These are phyloP conservation scores for Caradrina kadenii DNA, from an alignment of 2,888 invertebrate species.

Conservation along the genomic window DNA sequence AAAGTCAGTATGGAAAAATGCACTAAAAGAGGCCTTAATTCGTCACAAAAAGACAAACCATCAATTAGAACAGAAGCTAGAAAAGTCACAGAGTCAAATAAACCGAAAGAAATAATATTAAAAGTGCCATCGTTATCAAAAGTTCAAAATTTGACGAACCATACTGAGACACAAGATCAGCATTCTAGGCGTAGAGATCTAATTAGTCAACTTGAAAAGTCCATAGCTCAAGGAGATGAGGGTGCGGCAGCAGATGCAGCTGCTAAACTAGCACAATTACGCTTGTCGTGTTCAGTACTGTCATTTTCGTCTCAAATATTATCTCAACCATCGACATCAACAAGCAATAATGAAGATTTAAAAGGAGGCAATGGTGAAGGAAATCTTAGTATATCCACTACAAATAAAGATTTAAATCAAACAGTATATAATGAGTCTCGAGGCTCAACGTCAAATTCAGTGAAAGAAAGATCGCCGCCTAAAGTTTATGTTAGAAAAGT, in stretches of 20 bases:
- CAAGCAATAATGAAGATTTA: slow-evolving; percentile 27
- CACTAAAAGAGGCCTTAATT: slow-evolving; percentile 1
- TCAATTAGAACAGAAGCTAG: slow-evolving; percentile 8
- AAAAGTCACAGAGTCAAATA: slow-evolving; percentile 7
- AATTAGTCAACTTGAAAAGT: slow-evolving; percentile 93
- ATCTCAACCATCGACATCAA: slow-evolving; percentile 67
- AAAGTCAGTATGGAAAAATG: slow-evolving; percentile 27
- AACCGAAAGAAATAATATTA: slow-evolving; percentile 12
- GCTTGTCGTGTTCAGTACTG: slow-evolving; percentile 93
- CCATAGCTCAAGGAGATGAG: slow-evolving; percentile 94
- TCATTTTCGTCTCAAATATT: slow-evolving; percentile 87
- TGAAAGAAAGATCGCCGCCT: slow-evolving; percentile 31
- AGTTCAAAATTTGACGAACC: slow-evolving; percentile 31
- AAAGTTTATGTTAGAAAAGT: slow-evolving; percentile 31
- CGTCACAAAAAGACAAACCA: slow-evolving; percentile 15
- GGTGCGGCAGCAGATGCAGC: slow-evolving; percentile 94
- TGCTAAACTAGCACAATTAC: slow-evolving; percentile 93
- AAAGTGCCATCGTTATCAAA: slow-evolving; percentile 34
- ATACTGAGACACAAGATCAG: slow-evolving; percentile 67
- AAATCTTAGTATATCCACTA: slow-evolving; percentile 4
- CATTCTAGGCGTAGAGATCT: slow-evolving; percentile 84
- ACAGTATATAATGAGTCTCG: slow-evolving; percentile 7
- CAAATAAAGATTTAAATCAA: slow-evolving; percentile 21
- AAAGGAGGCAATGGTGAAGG: slow-evolving; percentile 12
- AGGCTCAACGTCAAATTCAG: background rate